Conservation (phyloP, 2,113 vertebrate species). For the Antigone vipio region DNA sequence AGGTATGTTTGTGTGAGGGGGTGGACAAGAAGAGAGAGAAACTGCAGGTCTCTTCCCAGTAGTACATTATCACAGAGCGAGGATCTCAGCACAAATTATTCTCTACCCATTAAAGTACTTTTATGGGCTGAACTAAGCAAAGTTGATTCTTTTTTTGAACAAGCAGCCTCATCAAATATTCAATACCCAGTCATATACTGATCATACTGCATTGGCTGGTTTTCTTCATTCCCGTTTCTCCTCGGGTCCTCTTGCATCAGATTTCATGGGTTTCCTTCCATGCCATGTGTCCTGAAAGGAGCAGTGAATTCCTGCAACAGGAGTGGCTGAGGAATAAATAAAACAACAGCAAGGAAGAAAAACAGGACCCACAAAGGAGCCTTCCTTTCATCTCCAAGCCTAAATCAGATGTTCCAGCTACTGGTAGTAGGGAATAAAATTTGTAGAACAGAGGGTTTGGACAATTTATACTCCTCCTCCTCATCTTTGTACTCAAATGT, state of each 20-base stretch:
- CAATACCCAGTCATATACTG: neutral
- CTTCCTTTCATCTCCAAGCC: neutral
- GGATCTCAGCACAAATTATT: conserved; percentile 26
- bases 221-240: neutral
- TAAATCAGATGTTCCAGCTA: neutral
- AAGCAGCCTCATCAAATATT: conserved; percentile 26
- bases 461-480: neutral
- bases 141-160: conserved; percentile 27
- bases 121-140: conserved; percentile 16
- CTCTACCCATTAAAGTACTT: conserved; percentile 4
- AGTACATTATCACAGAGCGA: neutral
- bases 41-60: neutral
- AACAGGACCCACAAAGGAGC: neutral
- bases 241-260: neutral
- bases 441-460: neutral
- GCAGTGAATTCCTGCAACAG: neutral
- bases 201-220: neutral
- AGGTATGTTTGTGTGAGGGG: neutral
- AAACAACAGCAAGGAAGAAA: neutral
- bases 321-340: neutral
- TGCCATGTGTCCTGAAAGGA: neutral
- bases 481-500: neutral
- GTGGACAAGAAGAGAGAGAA: neutral
- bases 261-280: neutral
- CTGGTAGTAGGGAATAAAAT: neutral